Evolutionary conservation across 2,113 vertebrate genomes (phyloP).

Genomic region (Emydocephalus ijimae): DNA sequence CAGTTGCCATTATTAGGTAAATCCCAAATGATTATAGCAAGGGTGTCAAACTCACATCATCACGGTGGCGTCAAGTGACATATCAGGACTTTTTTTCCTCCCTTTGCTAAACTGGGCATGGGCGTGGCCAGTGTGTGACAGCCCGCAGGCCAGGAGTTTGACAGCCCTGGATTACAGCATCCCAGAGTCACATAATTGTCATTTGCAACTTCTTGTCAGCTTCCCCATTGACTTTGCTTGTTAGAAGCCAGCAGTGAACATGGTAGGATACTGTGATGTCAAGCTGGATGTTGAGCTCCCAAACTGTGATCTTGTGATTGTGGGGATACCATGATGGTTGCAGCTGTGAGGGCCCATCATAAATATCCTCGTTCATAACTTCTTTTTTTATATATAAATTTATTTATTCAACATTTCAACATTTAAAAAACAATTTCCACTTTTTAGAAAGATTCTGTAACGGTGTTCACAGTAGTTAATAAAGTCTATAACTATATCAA

Average conservation of each 20-base stretch:
- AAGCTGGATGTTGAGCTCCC: background rate
- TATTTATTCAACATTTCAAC: too few species aligned
- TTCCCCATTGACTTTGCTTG: background rate
- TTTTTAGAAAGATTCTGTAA: too few species aligned
- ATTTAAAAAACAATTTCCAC: too few species aligned
- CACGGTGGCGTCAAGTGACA: too few species aligned
- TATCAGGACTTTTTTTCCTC: too few species aligned
- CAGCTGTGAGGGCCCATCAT: background rate
- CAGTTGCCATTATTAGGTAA: background rate
- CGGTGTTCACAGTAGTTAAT: too few species aligned
- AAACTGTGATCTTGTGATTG: background rate
- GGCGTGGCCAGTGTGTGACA: too few species aligned
- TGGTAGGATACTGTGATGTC: background rate
- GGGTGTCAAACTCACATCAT: too few species aligned
- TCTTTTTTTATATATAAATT: background rate
- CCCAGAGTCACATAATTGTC: background rate
- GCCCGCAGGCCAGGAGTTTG: too few species aligned
- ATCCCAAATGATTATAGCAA: background rate
- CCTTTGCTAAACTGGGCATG: too few species aligned
- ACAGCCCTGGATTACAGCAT: background rate
- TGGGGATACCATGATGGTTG: background rate
- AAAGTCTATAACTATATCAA: too few species aligned
- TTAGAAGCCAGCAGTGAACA: background rate
- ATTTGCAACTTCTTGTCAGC: background rate
- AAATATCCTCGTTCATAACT: background rate